A percentile compares a stretch with the other conserved stretches of the same genome.
Evolutionary conservation across 92 coral and sea anemone genomes (phyloP).

Genomic region (Metridium senile): DNA sequence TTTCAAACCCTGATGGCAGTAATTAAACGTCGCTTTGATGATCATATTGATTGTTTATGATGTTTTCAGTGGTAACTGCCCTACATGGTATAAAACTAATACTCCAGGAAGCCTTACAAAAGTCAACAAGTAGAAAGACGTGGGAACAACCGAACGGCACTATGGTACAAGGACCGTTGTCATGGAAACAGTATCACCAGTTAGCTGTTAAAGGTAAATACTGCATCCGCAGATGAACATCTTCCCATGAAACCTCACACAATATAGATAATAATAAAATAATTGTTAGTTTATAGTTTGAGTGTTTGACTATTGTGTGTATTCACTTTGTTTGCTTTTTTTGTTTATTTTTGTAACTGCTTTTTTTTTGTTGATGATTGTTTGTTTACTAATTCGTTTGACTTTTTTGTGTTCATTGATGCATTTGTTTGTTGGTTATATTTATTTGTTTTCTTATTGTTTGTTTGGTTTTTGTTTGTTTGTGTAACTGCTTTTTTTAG

Average conservation of each 20-base stretch:
- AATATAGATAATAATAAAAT: no score
- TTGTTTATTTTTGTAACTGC: not conserved
- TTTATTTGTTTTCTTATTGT: no score
- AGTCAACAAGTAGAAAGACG: constrained; percentile 93
- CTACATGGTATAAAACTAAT: constrained; percentile 76
- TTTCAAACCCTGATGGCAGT: no score
- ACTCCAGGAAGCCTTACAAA: constrained; percentile 94
- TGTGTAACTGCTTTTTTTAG: no score
- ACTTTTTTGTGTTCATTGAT: not conserved
- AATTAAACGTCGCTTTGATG: no score
- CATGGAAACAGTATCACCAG: constrained; percentile 93
- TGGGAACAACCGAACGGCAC: constrained; percentile 99
- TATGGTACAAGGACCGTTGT: constrained; percentile 94
- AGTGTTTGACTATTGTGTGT: no score
- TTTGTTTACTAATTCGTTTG: not conserved
- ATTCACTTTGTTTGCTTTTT: not conserved
- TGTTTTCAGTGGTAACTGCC: constrained; percentile 56
- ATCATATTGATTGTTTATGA: no score
- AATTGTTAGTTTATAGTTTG: no score
- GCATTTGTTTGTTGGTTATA: not conserved
- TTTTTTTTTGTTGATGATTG: not conserved
- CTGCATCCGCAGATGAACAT: no score
- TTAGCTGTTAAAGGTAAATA: constrained; percentile 79
- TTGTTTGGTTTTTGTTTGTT: no score
- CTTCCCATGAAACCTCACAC: no score